Evolutionary conservation across 2,113 vertebrate genomes (phyloP), one percentile per base, ranked within the genome.

Genomic region (Capricornis sumatraensis): DNA sequence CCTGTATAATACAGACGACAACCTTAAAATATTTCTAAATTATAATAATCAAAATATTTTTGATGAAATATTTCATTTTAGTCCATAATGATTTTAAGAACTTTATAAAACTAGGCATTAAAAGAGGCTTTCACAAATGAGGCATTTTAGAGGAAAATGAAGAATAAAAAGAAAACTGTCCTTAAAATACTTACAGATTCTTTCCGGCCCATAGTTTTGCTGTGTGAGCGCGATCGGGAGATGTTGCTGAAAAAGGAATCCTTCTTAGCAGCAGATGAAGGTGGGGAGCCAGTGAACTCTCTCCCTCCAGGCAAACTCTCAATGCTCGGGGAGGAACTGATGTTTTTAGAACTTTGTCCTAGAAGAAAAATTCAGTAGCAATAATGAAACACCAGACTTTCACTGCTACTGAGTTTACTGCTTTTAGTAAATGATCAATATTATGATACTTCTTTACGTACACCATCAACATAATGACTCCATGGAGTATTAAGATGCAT

Each of bases 181-280:
- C 8, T 94, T 71, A n/a, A 88, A 93, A 64, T 92, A 98, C 99
- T 99, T 98, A 99, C 99, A 94, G 98, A 98, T 94, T 99, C 99
- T 97, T 99, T 99, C 96, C 99, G 99, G 98, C 99, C 99, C 99
- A 99, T 99, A 27, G 99, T 99, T 99, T 99, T 99, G 99, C 99
- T 99, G 97, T 99, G 99, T 58, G 99, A 99, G 89, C 99, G 99
- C 2, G 99, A 99, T 57, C 99, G 99, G n/a, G 99, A 99, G 98
- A 99, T 99, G 58, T 97, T 99, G 98, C 99, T 99, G 98, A 99
- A 99, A 98, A 99, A 99, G 11, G 99, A 99, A 83, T 99, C 99
- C 95, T 99, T 99, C 98, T 99, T 99, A 53, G 99, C 98, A 85
- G 99, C 99, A 21, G 99, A 99, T 36, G 99, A 98, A 36, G 99